Evolutionary conservation across 2,797 vertebrate genomes (phyloP).

Genomic region (Helarctos malayanus): DNA sequence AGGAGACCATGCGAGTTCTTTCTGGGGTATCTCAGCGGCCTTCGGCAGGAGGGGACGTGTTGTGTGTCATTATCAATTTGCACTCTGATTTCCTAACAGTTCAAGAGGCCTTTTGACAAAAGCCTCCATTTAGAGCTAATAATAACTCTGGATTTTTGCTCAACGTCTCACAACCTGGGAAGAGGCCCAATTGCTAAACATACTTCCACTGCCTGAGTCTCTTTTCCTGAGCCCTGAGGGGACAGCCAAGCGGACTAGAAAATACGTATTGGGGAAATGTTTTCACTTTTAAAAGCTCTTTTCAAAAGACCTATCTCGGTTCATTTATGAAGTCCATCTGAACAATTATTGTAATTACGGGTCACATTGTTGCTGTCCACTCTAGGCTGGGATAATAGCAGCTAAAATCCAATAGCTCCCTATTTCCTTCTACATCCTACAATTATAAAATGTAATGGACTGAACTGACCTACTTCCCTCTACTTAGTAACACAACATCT

Average conservation of each 20-base stretch:
- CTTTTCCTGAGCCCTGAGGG: slow-evolving; percentile 61
- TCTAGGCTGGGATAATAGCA: neutral
- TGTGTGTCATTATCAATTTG: slow-evolving; percentile 80
- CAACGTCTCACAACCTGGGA: slow-evolving; percentile 77
- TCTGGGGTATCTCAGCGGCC: slow-evolving; percentile 71
- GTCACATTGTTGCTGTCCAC: neutral
- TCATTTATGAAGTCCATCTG: neutral
- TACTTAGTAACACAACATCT: neutral
- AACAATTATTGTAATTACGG: neutral
- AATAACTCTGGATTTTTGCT: slow-evolving; percentile 80
- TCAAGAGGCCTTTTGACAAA: slow-evolving; percentile 80
- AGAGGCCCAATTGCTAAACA: slow-evolving; percentile 76
- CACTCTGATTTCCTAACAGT: slow-evolving; percentile 81
- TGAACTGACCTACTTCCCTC: neutral
- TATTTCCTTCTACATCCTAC: neutral
- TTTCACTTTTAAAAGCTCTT: slow-evolving; percentile 13
- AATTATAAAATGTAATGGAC: neutral
- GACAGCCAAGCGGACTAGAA: slow-evolving; percentile 41
- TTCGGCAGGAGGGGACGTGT: slow-evolving; percentile 64
- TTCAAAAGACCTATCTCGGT: neutral
- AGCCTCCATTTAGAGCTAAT: slow-evolving; percentile 80
- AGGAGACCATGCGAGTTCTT: neutral
- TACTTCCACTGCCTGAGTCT: slow-evolving; percentile 59
- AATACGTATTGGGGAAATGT: neutral
- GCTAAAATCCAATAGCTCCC: neutral